These are phyloP conservation scores for Adelges cooleyi DNA, from an alignment of 1,140 invertebrate species.

Conservation along the genomic window DNA sequence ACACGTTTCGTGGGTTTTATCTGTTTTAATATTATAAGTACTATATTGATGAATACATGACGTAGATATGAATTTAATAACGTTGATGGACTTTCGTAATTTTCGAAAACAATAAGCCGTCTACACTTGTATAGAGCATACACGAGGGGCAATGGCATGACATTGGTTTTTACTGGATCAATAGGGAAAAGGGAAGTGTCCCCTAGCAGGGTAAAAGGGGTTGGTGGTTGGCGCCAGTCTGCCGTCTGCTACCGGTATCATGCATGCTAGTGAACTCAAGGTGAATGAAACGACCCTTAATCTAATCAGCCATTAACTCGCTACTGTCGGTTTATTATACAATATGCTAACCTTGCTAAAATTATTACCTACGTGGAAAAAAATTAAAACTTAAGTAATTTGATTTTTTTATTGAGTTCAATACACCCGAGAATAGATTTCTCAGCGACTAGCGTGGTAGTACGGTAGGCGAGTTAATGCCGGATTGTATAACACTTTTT, in stretches of 20 bases:
- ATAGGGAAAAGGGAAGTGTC: conserved; percentile 25
- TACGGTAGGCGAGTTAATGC: too few relatives aligned
- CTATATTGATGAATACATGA: too few relatives aligned
- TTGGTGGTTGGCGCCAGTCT: conserved; percentile 24
- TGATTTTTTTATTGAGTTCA: neutral
- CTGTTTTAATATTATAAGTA: too few relatives aligned
- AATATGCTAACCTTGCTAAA: conserved; percentile 5
- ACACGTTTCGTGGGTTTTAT: too few relatives aligned
- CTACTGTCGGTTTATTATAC: conserved; percentile 5
- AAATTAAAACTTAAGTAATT: neutral
- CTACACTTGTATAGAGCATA: neutral
- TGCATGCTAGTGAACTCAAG: conserved; percentile 22
- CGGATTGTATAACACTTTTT: too few relatives aligned
- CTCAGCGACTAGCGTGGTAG: too few relatives aligned
- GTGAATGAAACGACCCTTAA: conserved; percentile 20
- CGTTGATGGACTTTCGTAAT: neutral
- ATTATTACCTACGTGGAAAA: too few relatives aligned
- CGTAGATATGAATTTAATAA: neutral
- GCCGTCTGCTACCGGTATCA: conserved; percentile 10
- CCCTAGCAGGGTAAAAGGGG: conserved; percentile 27
- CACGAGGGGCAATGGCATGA: conserved; percentile 4
- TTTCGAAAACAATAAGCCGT: conserved; percentile 10
- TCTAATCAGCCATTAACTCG: neutral
- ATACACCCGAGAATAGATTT: too few relatives aligned
- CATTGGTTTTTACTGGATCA: conserved; percentile 29